Conservation (phyloP, 1,140 invertebrate genomes). For the Lasaia peninsularis region DNA sequence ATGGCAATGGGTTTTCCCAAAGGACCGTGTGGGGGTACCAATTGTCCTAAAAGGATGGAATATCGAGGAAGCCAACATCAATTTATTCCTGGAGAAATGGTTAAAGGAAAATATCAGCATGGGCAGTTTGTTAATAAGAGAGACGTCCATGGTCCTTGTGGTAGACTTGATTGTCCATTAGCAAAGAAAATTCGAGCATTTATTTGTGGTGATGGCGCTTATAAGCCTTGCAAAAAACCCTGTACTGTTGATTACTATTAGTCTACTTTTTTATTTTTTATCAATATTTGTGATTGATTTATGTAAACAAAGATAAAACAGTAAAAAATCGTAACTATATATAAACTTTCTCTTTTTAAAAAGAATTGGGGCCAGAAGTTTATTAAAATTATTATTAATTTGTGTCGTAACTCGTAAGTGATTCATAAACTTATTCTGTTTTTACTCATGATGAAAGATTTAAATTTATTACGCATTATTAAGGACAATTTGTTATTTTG, state of each 20-base stretch:
- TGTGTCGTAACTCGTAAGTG: constrained; percentile 22
- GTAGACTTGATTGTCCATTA: constrained; percentile 63
- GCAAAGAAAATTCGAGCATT: constrained; percentile 61
- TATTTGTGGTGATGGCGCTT: constrained; percentile 55
- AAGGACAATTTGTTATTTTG: constrained; percentile 24
- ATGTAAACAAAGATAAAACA: constrained; percentile 23
- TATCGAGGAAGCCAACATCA: constrained; percentile 62
- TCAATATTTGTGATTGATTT: neutral
- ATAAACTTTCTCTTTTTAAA: constrained; percentile 36
- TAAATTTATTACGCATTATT: constrained; percentile 22
- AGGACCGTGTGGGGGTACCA: constrained; percentile 67
- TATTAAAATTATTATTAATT: too few relatives aligned
- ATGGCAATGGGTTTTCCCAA: constrained; percentile 70
- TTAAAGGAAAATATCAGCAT: constrained; percentile 62
- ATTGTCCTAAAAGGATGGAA: constrained; percentile 67
- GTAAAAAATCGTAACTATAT: constrained; percentile 19
- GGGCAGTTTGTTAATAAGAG: constrained; percentile 65
- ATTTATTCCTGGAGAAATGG: constrained; percentile 56
- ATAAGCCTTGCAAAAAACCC: constrained; percentile 62
- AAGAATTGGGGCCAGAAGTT: constrained; percentile 19
- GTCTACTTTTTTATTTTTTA: constrained; percentile 7
- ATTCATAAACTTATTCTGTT: constrained; percentile 36
- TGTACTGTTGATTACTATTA: constrained; percentile 60
- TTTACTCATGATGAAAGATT: constrained; percentile 19
- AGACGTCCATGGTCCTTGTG: constrained; percentile 66